phyloP scores from a whole-genome alignment of 2,797 vertebrate species.

The Epinephelus coioides region DNA sequence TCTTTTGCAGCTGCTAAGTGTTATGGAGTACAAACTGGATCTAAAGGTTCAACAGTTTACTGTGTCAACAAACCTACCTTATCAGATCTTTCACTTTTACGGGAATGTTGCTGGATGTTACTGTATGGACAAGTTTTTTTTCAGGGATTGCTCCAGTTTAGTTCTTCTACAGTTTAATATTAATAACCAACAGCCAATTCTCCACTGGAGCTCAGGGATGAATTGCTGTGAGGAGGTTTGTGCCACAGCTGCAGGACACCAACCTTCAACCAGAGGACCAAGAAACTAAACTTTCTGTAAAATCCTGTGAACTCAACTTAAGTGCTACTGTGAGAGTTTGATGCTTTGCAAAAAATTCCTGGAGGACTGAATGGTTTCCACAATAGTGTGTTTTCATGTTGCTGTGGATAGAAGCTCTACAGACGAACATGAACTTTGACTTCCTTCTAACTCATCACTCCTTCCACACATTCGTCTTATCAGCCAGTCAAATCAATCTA shows the following conservation, averaged over 20 bases:
- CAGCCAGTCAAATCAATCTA: not conserved
- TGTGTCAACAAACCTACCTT: conserved; percentile 5
- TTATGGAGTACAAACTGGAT: not conserved
- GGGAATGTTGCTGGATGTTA: not conserved
- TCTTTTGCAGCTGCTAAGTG: not conserved
- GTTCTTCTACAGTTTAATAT: not conserved
- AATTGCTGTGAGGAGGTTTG: not conserved
- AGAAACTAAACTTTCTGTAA: not conserved
- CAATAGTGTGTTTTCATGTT: not conserved
- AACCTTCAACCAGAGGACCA: not conserved
- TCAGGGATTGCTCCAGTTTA: not conserved
- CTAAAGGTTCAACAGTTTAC: not conserved
- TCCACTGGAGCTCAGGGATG: not conserved
- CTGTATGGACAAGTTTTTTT: not conserved
- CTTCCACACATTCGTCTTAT: not conserved
- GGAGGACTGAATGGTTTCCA: not conserved
- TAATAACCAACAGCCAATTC: not conserved
- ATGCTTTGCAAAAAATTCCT: not conserved
- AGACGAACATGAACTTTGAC: not conserved
- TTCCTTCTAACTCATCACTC: conserved; percentile 12
- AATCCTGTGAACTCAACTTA: not conserved
- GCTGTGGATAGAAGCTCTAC: not conserved
- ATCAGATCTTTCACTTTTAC: not conserved
- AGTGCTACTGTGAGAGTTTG: not conserved
- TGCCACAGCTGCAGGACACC: conserved; percentile 2